A percentile compares a stretch with the other conserved stretches of the same genome.
Conservation (phyloP, 2,888 invertebrate species). For the Diachrysia chrysitis region DNA sequence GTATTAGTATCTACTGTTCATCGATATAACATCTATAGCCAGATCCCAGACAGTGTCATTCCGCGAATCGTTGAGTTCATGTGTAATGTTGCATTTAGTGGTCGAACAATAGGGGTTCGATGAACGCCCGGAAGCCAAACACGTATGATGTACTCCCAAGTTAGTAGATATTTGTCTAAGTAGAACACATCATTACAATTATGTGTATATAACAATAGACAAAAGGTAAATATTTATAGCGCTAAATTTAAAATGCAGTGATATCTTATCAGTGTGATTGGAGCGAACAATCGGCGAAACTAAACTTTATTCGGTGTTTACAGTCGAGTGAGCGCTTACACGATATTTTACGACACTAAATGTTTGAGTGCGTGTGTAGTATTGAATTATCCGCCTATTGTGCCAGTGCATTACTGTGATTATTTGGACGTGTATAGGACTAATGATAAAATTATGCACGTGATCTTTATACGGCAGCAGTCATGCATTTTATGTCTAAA, state of each 20-base stretch:
- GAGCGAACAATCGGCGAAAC: constrained; percentile 63
- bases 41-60: constrained; percentile 53
- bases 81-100: constrained; percentile 66
- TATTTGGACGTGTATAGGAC: constrained; percentile 42
- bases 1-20: constrained; percentile 57
- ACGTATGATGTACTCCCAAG: constrained; percentile 74
- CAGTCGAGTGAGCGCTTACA: constrained; percentile 71
- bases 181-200: constrained; percentile 41
- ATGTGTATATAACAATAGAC: constrained; percentile 42
- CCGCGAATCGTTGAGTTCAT: constrained; percentile 57
- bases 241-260: constrained; percentile 59
- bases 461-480: constrained; percentile 22
- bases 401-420: constrained; percentile 58
- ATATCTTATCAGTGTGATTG: constrained; percentile 79
- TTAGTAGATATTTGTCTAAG: constrained; percentile 66
- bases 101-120: constrained; percentile 69
- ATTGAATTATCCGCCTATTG: constrained; percentile 68
- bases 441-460: constrained; percentile 38
- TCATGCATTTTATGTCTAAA: constrained; percentile 44
- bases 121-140: constrained; percentile 73
- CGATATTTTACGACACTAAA: constrained; percentile 67
- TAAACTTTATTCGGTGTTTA: constrained; percentile 65
- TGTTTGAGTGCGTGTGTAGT: constrained; percentile 66
- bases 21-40: constrained; percentile 64
- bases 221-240: constrained; percentile 66